Evolutionary conservation across 2,888 invertebrate genomes (phyloP).

Genomic region (Orthosia gracilis): DNA sequence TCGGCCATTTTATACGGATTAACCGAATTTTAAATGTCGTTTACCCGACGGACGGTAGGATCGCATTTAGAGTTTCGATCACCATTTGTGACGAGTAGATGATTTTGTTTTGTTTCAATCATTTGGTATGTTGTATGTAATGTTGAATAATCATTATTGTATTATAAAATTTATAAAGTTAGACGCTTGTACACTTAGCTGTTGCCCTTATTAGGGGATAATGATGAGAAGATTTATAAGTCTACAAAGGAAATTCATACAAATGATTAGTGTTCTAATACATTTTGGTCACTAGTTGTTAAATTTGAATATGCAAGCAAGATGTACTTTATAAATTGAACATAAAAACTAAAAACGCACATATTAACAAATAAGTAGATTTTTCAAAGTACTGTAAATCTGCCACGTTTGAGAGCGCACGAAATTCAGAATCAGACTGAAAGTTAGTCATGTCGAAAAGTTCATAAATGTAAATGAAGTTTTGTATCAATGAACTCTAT

Average conservation of each 20-base stretch:
- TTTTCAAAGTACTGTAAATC: constrained; percentile 74
- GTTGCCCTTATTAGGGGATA: constrained; percentile 76
- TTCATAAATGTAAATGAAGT: constrained; percentile 66
- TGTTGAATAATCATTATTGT: constrained; percentile 77
- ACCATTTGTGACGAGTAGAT: constrained; percentile 76
- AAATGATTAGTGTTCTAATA: constrained; percentile 57
- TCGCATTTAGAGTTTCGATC: constrained; percentile 81
- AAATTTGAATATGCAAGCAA: constrained; percentile 75
- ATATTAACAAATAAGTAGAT: constrained; percentile 80
- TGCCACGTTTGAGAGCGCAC: constrained; percentile 62
- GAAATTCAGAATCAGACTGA: constrained; percentile 37
- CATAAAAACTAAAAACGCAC: constrained; percentile 86
- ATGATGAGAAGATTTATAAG: constrained; percentile 59
- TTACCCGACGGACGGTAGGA: constrained; percentile 80
- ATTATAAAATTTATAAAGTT: constrained; percentile 75
- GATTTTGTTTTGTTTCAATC: constrained; percentile 79
- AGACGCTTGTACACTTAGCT: constrained; percentile 79
- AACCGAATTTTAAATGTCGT: constrained; percentile 84
- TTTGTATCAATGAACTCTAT: constrained; percentile 58
- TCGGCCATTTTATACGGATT: constrained; percentile 87
- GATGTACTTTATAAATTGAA: constrained; percentile 83
- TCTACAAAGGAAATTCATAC: constrained; percentile 66
- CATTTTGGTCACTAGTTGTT: constrained; percentile 79
- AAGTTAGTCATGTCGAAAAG: constrained; percentile 60
- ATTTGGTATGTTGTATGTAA: constrained; percentile 81